phyloP scores from a whole-genome alignment of 23 tunicate species.

The Styela plicata region DNA sequence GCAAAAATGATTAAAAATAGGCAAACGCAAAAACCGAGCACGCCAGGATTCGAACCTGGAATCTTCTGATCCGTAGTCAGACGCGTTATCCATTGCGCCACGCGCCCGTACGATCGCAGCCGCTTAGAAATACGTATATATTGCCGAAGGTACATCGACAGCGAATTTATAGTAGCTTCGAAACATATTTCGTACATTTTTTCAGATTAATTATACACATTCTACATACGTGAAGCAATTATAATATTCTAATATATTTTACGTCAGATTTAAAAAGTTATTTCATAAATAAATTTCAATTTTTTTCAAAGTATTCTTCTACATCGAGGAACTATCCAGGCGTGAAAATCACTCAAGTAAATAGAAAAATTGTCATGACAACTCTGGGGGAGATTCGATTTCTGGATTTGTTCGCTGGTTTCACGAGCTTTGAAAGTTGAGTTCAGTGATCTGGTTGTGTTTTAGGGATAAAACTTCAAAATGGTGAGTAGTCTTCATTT shows the following conservation, averaged over 20 bases:
- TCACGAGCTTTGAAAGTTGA: background rate
- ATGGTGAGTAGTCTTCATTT: background rate
- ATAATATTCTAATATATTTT: too few species aligned
- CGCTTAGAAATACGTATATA: background rate
- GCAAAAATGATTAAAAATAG: too few species aligned
- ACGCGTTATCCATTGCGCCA: constrained; percentile 37
- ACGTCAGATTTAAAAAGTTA: too few species aligned
- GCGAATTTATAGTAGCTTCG: too few species aligned
- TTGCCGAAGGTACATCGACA: background rate
- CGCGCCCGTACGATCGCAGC: constrained; percentile 4
- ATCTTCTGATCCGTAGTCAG: constrained; percentile 22
- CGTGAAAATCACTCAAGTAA: background rate
- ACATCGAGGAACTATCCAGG: too few species aligned
- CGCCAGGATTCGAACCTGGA: constrained; percentile 38
- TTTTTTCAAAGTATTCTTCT: too few species aligned
- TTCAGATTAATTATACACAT: background rate
- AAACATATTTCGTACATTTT: too few species aligned
- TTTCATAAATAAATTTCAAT: too few species aligned
- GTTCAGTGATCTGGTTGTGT: background rate
- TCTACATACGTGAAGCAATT: too few species aligned
- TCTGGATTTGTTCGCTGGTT: background rate
- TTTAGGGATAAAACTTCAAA: background rate
- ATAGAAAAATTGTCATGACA: constrained; percentile 4
- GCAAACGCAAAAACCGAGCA: constrained; percentile 27
- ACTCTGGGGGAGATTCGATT: background rate